Evolutionary conservation across 2,888 invertebrate species (phyloP), one percentile per base, ranked within the genome.

Genomic region (Drosophila gaucha): DNA sequence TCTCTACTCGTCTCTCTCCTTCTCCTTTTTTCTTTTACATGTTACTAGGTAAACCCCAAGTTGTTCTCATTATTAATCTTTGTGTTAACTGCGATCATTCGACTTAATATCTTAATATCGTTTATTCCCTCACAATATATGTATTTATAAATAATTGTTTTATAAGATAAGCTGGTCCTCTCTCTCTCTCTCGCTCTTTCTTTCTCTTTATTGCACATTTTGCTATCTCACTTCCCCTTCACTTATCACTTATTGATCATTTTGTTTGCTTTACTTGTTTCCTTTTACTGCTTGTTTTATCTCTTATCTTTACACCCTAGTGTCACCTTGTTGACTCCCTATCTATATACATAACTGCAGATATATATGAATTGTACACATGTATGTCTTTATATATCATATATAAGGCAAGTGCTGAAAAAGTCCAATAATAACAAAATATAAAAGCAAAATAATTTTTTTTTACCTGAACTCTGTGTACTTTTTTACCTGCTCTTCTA

Each of bases 291-390:
- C 18, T 41, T 24, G n/a, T n/a, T 50, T 44, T 20, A n/a, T 18
- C 38, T 56, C 39, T 49, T 69, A 75, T 70, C 58, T 58, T 64
- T 64, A 36, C 51, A 51, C 50, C 31, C 22, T 18, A 41, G 18
- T 31, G 28, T 35, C 26, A 52, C 41, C 47, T 38, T 54, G 56
- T 57, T 41, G 52, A 36, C 62, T 56, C 31, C 24, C 28, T 70
- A 44, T 43, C 20, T 60, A 39, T 43, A 20, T 10, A 38, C 22
- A 49, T 54, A 41, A 22, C 33, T 30, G 14, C 12, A 31, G 35
- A 30, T 16, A 28, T 39, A 54, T 24, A 31, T 24, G 1, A 18
- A 8, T 14, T 41, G 12, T n/a, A n/a, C n/a, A n/a, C n/a, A n/a
- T n/a, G n/a, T 39, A 44, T 9, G 41, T 47, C 18, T 39, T 33